Percentiles rank a stretch among this genome's conserved stretches.
These are phyloP conservation scores for Parazoanthus atlanticus DNA, from an alignment of 92 coral and sea anemone genomes.

Conservation along the genomic window DNA sequence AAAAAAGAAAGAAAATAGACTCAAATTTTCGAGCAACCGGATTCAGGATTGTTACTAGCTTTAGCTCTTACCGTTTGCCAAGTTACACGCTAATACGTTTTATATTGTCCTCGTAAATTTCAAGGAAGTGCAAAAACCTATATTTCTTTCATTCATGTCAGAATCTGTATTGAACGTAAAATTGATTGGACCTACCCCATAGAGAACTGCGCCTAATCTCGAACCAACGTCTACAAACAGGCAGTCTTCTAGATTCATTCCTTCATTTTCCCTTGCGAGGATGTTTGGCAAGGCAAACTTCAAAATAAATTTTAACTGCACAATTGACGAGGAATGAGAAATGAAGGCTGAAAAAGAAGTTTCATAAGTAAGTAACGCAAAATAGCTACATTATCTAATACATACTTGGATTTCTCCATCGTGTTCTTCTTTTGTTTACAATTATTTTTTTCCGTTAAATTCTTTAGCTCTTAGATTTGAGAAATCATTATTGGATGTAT, in stretches of 20 bases:
- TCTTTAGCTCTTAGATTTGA: background rate
- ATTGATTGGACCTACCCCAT: slow-evolving; percentile 59
- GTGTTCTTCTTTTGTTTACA: too few species aligned
- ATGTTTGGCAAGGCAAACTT: slow-evolving; percentile 59
- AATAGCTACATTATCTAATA: too few species aligned
- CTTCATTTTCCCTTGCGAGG: slow-evolving; percentile 4
- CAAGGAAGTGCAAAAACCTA: too few species aligned
- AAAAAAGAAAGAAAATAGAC: too few species aligned
- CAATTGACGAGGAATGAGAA: slow-evolving; percentile 76
- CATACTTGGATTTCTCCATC: background rate
- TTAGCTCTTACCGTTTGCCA: too few species aligned
- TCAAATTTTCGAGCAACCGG: too few species aligned
- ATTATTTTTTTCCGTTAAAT: too few species aligned
- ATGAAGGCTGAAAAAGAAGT: slow-evolving; percentile 66
- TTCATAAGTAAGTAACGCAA: background rate
- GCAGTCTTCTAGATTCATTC: slow-evolving; percentile 9
- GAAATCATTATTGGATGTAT: too few species aligned
- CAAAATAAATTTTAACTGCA: slow-evolving; percentile 68
- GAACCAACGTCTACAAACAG: slow-evolving; percentile 78
- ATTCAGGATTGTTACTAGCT: too few species aligned
- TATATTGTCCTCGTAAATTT: too few species aligned
- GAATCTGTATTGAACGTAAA: background rate
- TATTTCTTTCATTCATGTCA: background rate
- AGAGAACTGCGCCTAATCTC: slow-evolving; percentile 82
- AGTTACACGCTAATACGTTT: too few species aligned